A percentile compares a stretch with the other conserved stretches of the same genome.
Evolutionary conservation across 2,888 invertebrate genomes (phyloP).

Genomic region (Lasioglossum malachurum): DNA sequence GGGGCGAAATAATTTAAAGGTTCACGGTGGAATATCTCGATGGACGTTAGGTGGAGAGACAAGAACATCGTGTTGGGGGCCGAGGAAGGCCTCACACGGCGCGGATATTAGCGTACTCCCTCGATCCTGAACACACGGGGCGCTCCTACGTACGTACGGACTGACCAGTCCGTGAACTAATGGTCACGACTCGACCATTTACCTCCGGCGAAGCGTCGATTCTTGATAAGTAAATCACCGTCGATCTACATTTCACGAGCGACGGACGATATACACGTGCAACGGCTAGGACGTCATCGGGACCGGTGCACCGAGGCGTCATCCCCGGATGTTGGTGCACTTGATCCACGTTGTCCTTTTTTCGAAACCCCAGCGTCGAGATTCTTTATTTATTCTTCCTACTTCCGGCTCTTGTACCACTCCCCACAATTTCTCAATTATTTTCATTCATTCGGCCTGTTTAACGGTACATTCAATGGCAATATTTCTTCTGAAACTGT

Average conservation of each 20-base stretch:
- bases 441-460: background rate
- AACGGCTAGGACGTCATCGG: conserved; percentile 45
- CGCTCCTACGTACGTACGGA: conserved; percentile 45
- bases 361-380: background rate
- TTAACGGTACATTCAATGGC: background rate
- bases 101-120: conserved; percentile 70
- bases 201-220: conserved; percentile 87
- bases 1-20: conserved; percentile 58
- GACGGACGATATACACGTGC: conserved; percentile 75
- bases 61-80: conserved; percentile 61
- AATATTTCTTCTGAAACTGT: too few relatives aligned
- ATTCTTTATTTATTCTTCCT: conserved; percentile 17
- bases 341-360: conserved; percentile 24
- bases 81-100: conserved; percentile 74
- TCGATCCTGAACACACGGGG: conserved; percentile 58
- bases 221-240: conserved; percentile 87
- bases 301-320: conserved; percentile 21
- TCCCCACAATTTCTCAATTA: background rate
- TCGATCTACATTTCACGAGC: conserved; percentile 87
- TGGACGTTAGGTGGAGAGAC: conserved; percentile 31
- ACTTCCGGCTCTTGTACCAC: background rate
- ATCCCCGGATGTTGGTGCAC: conserved; percentile 53
- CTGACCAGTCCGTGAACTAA: conserved; percentile 83
- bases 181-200: conserved; percentile 88
- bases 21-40: conserved; percentile 40